Conservation (phyloP, 2,113 vertebrate species). For the Petrocephalus zakoni region DNA sequence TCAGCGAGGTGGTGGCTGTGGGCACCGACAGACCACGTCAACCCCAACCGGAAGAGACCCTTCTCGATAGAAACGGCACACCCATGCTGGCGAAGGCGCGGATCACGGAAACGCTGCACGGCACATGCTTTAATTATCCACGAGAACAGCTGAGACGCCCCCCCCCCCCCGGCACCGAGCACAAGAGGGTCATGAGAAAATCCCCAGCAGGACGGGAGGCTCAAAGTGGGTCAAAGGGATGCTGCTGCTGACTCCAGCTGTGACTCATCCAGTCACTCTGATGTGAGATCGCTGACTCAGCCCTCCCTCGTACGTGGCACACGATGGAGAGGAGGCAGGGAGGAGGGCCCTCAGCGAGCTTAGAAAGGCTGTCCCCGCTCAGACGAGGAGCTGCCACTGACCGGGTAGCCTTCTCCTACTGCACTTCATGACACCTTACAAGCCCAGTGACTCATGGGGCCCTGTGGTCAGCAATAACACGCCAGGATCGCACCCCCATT, state of each 20-base stretch:
- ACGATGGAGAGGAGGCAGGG: slow-evolving; percentile 15
- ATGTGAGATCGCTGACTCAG: slow-evolving; percentile 37
- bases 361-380: not conserved
- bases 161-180: not conserved
- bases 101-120: not conserved
- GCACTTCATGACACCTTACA: not conserved
- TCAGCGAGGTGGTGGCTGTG: not conserved
- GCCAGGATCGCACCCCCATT: not conserved
- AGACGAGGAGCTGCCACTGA: not conserved
- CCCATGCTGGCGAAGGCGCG: not conserved
- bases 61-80: not conserved
- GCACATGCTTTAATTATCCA: not conserved
- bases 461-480: not conserved
- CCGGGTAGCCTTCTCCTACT: not conserved
- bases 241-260: slow-evolving; percentile 29
- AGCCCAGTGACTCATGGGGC: not conserved
- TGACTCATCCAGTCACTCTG: slow-evolving; percentile 34
- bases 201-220: slow-evolving; percentile 20
- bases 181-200: not conserved
- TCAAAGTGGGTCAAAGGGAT: slow-evolving; percentile 38
- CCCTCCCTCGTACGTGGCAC: not conserved
- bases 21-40: not conserved
- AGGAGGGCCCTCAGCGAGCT: not conserved
- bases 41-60: not conserved
- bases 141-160: not conserved